Percentiles rank a stretch among this genome's conserved stretches.
These are phyloP conservation scores for Eretmocerus hayati DNA, from an alignment of 2,888 invertebrate species.

Conservation along the genomic window DNA sequence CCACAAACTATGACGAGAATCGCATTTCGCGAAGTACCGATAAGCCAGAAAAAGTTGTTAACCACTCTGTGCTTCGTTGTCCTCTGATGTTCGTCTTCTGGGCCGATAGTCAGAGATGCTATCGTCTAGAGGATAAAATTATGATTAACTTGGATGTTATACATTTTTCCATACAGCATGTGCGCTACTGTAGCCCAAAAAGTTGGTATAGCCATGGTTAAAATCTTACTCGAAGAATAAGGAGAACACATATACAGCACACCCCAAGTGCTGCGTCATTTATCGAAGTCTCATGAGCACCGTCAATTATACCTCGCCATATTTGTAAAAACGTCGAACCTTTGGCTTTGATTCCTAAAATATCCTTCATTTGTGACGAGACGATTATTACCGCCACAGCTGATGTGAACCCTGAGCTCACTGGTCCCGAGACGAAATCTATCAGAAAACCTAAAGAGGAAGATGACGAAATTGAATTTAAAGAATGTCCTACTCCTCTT, in stretches of 20 bases:
- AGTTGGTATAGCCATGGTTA: no score
- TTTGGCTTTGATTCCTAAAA: constrained; percentile 67
- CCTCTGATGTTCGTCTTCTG: constrained; percentile 49
- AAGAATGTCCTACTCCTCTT: no score
- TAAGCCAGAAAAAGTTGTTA: constrained; percentile 66
- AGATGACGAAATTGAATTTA: no score
- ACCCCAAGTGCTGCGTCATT: constrained; percentile 73
- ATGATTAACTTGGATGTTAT: no score
- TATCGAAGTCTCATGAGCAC: constrained; percentile 58
- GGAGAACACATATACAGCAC: constrained; percentile 65
- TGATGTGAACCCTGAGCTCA: constrained; percentile 83
- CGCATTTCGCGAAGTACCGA: constrained; percentile 77
- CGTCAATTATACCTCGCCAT: constrained; percentile 64
- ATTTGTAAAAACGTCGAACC: constrained; percentile 74
- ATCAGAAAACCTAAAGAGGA: constrained; percentile 79
- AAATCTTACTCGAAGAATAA: constrained; percentile 73
- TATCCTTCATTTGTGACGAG: constrained; percentile 80
- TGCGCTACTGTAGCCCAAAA: no score
- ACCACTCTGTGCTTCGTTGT: constrained; percentile 54
- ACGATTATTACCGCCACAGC: constrained; percentile 84
- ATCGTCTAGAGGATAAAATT: constrained; percentile 50
- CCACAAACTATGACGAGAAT: constrained; percentile 73
- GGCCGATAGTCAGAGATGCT: constrained; percentile 59
- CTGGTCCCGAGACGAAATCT: constrained; percentile 85
- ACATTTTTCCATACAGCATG: no score